A percentile compares a stretch with the other conserved stretches of the same genome.
Conservation (phyloP, 1,140 invertebrate genomes). For the Bradysia coprophila region DNA sequence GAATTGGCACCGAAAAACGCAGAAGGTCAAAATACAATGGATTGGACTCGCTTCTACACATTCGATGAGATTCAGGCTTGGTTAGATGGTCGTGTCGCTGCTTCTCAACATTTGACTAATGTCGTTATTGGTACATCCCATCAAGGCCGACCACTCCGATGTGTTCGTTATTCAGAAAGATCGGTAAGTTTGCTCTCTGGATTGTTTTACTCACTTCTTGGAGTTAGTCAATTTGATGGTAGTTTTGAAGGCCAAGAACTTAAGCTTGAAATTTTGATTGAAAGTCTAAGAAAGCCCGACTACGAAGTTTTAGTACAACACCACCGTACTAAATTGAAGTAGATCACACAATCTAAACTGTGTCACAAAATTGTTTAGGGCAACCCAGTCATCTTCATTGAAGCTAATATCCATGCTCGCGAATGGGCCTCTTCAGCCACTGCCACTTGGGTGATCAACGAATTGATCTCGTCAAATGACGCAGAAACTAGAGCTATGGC, state of each 20-base stretch:
- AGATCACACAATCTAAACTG: neutral
- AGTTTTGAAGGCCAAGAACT: no score
- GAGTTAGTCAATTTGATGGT: no score
- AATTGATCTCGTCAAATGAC: constrained; percentile 23
- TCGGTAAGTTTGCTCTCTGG: no score
- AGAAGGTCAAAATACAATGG: no score
- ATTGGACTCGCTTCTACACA: constrained; percentile 26
- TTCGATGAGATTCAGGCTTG: constrained; percentile 30
- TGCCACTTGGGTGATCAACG: constrained; percentile 28
- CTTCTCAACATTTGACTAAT: constrained; percentile 12
- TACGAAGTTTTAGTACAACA: no score
- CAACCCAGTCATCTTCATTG: constrained; percentile 31
- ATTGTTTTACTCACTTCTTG: no score
- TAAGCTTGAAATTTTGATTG: no score
- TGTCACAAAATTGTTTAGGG: neutral
- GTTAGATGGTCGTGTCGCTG: constrained; percentile 15
- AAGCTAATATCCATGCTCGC: constrained; percentile 30
- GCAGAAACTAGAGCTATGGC: constrained; percentile 26
- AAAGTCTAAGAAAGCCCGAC: no score
- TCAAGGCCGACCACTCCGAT: constrained; percentile 18
- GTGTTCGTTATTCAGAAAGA: no score
- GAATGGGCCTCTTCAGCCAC: constrained; percentile 39
- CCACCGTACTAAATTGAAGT: constrained; percentile 12
- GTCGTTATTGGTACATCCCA: constrained; percentile 19
- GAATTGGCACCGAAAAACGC: no score